Conservation (phyloP, 2,797 vertebrate genomes). For the Antennarius maculatus region DNA sequence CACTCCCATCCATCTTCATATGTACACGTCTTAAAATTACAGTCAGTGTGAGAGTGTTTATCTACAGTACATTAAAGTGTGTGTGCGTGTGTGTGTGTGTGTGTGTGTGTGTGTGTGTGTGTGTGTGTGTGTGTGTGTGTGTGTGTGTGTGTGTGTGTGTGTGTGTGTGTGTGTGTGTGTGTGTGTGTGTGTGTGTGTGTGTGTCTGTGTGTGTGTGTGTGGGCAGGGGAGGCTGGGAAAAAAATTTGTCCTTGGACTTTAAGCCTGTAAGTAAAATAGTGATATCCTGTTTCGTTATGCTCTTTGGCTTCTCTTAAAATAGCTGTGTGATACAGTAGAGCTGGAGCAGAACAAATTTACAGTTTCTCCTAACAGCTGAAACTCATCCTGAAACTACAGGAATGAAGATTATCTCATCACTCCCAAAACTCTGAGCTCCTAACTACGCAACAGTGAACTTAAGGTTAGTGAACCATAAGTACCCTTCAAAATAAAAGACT, state of each 20-base stretch:
- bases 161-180: background rate
- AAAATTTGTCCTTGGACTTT: slow-evolving; percentile 74
- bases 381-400: too few relatives aligned
- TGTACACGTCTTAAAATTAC: slow-evolving; percentile 40
- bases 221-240: slow-evolving; percentile 60
- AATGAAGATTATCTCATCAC: too few relatives aligned
- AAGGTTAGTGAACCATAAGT: too few relatives aligned
- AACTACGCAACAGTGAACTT: too few relatives aligned
- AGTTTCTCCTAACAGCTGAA: too few relatives aligned
- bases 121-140: slow-evolving; percentile 1
- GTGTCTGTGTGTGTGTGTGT: background rate
- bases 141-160: slow-evolving; percentile 18
- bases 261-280: slow-evolving; percentile 54
- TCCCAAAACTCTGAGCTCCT: too few relatives aligned
- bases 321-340: slow-evolving; percentile 34
- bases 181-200: background rate
- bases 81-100: background rate
- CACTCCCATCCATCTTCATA: slow-evolving; percentile 24
- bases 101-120: background rate
- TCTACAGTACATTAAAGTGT: slow-evolving; percentile 8
- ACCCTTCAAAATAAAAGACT: too few relatives aligned
- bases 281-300: slow-evolving; percentile 68
- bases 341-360: slow-evolving; percentile 27
- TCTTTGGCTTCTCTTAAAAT: slow-evolving; percentile 66
- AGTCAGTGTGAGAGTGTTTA: slow-evolving; percentile 46